Evolutionary conservation across 2,888 invertebrate species (phyloP).

Genomic region (Plutella xylostella): DNA sequence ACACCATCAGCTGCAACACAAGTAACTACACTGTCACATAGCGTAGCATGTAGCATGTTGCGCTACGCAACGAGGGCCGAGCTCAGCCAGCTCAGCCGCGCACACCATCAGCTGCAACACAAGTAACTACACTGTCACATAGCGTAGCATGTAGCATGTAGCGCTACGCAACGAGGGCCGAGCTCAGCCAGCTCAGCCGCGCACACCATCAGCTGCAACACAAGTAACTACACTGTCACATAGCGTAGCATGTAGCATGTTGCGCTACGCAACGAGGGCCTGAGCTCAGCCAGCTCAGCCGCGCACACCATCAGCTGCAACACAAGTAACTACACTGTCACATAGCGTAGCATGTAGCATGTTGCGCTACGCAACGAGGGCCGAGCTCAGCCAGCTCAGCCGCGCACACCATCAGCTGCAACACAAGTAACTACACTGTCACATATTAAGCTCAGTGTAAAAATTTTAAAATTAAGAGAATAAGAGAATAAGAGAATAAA

Average conservation of each 20-base stretch:
- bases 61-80: too few relatives aligned
- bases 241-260: too few relatives aligned
- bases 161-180: too few relatives aligned
- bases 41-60: too few relatives aligned
- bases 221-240: too few relatives aligned
- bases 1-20: constrained; percentile 88
- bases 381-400: not conserved
- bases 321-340: too few relatives aligned
- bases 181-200: constrained; percentile 82
- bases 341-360: too few relatives aligned
- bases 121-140: constrained; percentile 62
- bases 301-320: constrained; percentile 90
- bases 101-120: constrained; percentile 88
- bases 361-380: not conserved
- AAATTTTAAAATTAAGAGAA: too few relatives aligned
- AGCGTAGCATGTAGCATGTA: too few relatives aligned
- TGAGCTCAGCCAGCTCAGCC: constrained; percentile 82
- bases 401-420: not conserved
- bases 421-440: not conserved
- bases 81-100: constrained; percentile 82
- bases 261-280: constrained; percentile 26
- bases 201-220: constrained; percentile 90
- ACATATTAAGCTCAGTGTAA: too few relatives aligned
- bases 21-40: constrained; percentile 53
- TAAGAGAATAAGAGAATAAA: too few relatives aligned